Evolutionary conservation across 2,113 vertebrate species (phyloP).

Genomic region (Onychostruthus taczanowskii): DNA sequence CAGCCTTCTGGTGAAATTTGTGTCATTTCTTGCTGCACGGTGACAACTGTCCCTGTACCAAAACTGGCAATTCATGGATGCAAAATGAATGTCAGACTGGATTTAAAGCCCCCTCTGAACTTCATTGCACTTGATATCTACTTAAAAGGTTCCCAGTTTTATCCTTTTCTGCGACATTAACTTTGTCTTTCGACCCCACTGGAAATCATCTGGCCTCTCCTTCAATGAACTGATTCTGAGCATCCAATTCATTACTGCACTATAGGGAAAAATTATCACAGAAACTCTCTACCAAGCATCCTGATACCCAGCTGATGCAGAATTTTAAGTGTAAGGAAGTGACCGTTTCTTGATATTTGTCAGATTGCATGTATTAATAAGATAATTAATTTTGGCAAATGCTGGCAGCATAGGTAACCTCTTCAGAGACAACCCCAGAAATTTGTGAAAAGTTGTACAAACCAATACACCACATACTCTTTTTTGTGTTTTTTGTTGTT

Average conservation of each 20-base stretch:
- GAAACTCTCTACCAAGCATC: background rate
- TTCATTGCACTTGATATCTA: background rate
- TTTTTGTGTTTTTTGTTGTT: background rate
- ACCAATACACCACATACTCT: background rate
- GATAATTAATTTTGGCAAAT: background rate
- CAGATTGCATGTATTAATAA: background rate
- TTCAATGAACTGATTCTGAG: background rate
- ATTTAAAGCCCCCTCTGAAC: background rate
- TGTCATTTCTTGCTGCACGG: too few species aligned
- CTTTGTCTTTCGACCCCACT: background rate
- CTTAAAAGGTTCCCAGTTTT: background rate
- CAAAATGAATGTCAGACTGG: background rate
- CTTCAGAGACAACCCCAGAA: background rate
- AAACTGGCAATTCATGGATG: background rate
- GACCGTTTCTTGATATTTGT: background rate
- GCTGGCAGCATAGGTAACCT: background rate
- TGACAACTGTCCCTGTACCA: background rate
- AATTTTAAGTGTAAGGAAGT: background rate
- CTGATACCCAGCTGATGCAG: background rate
- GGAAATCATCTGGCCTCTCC: background rate
- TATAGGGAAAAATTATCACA: background rate
- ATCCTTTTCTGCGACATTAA: conserved; percentile 9
- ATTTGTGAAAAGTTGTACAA: background rate
- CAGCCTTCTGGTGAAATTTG: too few species aligned
- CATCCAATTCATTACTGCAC: conserved; percentile 1